These are phyloP conservation scores for Python bivittatus DNA, from an alignment of 2,113 vertebrate species.

Conservation along the genomic window DNA sequence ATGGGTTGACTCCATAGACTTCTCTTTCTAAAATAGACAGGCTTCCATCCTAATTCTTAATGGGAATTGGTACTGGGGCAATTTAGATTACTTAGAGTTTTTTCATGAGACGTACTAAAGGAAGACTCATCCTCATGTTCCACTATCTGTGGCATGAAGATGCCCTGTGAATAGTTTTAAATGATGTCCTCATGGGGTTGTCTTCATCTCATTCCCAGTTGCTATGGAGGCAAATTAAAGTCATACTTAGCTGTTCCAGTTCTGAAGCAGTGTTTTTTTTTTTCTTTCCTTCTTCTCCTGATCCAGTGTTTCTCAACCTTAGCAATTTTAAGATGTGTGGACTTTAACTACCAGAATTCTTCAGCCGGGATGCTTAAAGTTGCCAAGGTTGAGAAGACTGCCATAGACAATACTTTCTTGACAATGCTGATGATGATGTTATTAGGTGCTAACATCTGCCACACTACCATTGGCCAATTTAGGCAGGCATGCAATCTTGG, in stretches of 20 bases:
- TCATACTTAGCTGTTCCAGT: neutral
- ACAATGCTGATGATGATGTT: neutral
- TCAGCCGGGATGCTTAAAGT: neutral
- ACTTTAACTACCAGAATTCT: neutral
- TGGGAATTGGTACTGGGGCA: neutral
- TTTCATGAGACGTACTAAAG: neutral
- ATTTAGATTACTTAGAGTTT: neutral
- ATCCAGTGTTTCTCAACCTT: neutral
- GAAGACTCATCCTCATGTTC: neutral
- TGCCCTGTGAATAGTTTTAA: neutral
- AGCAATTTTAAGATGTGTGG: neutral
- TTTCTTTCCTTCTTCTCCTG: neutral
- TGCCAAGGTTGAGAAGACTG: neutral
- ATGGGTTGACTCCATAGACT: neutral
- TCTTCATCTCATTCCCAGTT: neutral
- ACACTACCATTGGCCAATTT: neutral
- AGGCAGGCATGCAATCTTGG: no score
- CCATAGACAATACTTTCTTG: neutral
- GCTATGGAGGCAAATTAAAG: neutral
- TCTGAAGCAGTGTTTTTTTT: no score
- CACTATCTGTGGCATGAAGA: neutral
- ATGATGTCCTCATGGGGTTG: neutral
- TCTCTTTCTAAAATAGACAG: neutral
- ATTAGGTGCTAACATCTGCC: neutral
- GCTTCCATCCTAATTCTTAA: neutral